phyloP scores from a whole-genome alignment of 2,113 vertebrate species.

The Guaruba guarouba region DNA sequence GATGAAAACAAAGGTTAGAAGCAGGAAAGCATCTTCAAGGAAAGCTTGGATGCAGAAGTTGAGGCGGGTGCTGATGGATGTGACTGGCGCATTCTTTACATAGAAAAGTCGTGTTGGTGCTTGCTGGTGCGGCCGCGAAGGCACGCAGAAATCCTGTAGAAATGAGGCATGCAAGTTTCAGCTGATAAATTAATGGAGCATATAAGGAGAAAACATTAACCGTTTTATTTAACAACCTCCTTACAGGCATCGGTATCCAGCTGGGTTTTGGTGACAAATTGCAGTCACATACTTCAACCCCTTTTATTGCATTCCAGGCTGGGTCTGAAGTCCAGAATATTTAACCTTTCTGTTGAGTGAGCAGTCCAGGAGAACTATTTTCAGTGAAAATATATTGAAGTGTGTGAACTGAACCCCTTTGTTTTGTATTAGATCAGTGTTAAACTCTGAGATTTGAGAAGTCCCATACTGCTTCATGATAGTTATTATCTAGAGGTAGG shows the following conservation, averaged over 20 bases:
- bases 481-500: not conserved
- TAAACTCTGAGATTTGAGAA: not conserved
- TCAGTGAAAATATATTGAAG: not conserved
- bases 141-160: conserved; percentile 32
- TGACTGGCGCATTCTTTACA: conserved; percentile 14
- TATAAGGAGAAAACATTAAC: not conserved
- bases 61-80: not conserved
- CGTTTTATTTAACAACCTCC: not conserved
- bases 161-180: conserved; percentile 37
- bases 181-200: not conserved
- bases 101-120: conserved; percentile 43
- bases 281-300: fast-evolving
- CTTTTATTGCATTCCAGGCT: not conserved
- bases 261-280: not conserved
- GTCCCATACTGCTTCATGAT: not conserved
- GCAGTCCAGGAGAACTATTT: not conserved
- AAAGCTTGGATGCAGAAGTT: not conserved
- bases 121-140: not conserved
- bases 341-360: not conserved
- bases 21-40: not conserved
- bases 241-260: not conserved
- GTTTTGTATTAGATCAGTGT: not conserved
- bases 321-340: not conserved
- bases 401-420: not conserved
- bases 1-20: not conserved